These are phyloP conservation scores for Glaucomys volans DNA, from an alignment of 2,113 vertebrate species.

Conservation along the genomic window DNA sequence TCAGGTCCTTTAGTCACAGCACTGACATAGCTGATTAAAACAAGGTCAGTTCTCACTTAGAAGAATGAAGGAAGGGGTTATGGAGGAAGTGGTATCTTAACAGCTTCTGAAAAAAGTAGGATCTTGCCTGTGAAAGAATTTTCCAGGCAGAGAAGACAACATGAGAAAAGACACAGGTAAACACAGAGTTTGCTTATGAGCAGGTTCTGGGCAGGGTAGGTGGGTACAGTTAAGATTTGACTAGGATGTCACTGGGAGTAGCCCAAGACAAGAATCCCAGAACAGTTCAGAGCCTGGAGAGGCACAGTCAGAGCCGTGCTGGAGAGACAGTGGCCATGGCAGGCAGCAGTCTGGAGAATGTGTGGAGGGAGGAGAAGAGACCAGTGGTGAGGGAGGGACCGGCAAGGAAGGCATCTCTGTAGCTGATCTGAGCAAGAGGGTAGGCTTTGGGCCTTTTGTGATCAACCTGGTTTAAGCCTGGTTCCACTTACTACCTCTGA, in stretches of 20 bases:
- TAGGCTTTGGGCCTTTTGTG: not conserved
- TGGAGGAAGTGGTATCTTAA: not conserved
- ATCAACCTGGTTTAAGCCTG: not conserved
- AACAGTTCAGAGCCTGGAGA: not conserved
- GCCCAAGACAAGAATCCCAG: not conserved
- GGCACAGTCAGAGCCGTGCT: not conserved
- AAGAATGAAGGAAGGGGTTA: not conserved
- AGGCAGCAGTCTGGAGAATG: not conserved
- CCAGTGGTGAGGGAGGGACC: not conserved
- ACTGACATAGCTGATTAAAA: too few relatives aligned
- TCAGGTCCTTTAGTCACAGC: too few relatives aligned
- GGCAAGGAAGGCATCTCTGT: not conserved
- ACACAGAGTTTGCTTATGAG: not conserved
- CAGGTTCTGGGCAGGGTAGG: not conserved
- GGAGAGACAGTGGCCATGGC: not conserved
- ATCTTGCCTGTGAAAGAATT: not conserved
- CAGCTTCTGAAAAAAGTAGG: not conserved
- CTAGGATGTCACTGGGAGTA: accelerated
- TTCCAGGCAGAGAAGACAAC: not conserved
- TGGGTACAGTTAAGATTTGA: accelerated
- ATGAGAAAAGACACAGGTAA: not conserved
- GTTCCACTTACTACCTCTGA: not conserved
- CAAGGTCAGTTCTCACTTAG: not conserved
- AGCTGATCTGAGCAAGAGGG: not conserved
- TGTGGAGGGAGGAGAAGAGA: not conserved